Evolutionary conservation across 2,113 vertebrate genomes (phyloP).

Genomic region (Narcine bancroftii): DNA sequence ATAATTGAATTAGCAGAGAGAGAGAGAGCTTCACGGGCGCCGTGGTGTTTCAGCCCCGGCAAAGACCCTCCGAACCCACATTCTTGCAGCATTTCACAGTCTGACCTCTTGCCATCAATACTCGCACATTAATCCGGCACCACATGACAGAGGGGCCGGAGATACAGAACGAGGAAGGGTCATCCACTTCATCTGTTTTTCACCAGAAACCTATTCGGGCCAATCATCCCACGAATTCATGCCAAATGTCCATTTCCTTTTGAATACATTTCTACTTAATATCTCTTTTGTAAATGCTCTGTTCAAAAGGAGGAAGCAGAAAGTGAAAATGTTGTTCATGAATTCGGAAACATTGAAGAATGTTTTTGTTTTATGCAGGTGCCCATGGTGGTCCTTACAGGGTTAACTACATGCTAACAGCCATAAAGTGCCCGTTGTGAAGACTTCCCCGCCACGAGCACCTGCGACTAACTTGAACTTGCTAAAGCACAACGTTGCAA

Average conservation of each 20-base stretch:
- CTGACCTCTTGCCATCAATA: too few relatives aligned
- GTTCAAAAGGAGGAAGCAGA: too few relatives aligned
- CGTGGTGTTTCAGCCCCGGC: too few relatives aligned
- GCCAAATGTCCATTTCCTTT: background rate
- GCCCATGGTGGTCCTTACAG: background rate
- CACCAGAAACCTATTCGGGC: too few relatives aligned
- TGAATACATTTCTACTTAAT: background rate
- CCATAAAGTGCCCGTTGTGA: background rate
- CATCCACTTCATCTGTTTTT: too few relatives aligned
- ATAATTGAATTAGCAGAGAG: constrained; percentile 60
- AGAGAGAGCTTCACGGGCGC: too few relatives aligned
- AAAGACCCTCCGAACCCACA: too few relatives aligned
- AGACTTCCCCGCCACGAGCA: background rate
- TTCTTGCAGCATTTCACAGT: too few relatives aligned
- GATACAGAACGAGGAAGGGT: too few relatives aligned
- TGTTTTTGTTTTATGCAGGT: background rate
- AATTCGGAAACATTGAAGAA: background rate
- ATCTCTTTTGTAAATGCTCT: background rate
- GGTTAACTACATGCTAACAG: background rate
- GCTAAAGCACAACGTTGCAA: background rate
- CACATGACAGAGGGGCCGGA: too few relatives aligned
- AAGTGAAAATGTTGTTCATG: background rate
- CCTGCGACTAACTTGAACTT: background rate
- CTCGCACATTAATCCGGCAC: too few relatives aligned
- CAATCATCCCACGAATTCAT: background rate